phyloP scores from a whole-genome alignment of 2,113 vertebrate genomes.

The Geococcyx californianus region DNA sequence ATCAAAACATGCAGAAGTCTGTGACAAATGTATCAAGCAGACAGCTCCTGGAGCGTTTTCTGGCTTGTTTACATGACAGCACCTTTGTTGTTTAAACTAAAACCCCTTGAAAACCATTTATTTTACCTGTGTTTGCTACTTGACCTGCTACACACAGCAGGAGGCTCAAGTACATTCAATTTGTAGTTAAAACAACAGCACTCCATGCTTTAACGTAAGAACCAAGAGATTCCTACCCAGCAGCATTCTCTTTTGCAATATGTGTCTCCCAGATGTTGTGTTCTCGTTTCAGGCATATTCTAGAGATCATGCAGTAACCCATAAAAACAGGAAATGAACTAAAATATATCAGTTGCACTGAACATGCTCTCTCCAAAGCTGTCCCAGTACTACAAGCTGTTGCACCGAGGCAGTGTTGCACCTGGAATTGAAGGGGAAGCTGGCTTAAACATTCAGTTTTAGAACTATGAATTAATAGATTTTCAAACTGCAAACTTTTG shows the following conservation, averaged over 20 bases:
- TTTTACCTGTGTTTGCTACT: not conserved
- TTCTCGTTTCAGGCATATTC: not conserved
- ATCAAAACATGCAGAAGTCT: not conserved
- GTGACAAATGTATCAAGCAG: not conserved
- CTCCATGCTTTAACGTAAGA: not conserved
- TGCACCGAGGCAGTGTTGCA: not conserved
- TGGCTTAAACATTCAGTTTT: not conserved
- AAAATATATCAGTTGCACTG: rapidly evolving
- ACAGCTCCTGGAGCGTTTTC: not conserved
- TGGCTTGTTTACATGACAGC: not conserved
- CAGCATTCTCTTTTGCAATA: not conserved
- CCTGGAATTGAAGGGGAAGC: not conserved
- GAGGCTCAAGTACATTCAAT: not conserved
- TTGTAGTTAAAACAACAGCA: not conserved
- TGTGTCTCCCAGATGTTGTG: not conserved
- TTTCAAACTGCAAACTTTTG: rapidly evolving
- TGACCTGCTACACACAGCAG: not conserved
- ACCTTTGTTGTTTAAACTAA: not conserved
- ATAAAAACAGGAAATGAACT: conserved; percentile 34
- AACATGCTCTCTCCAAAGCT: not conserved
- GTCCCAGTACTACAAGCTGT: not conserved
- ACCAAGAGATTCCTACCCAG: not conserved
- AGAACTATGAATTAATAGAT: not conserved
- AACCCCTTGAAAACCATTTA: not conserved
- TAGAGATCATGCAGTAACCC: not conserved